These are phyloP conservation scores for Dione vanillae DNA, from an alignment of 2,888 invertebrate genomes.

Conservation along the genomic window DNA sequence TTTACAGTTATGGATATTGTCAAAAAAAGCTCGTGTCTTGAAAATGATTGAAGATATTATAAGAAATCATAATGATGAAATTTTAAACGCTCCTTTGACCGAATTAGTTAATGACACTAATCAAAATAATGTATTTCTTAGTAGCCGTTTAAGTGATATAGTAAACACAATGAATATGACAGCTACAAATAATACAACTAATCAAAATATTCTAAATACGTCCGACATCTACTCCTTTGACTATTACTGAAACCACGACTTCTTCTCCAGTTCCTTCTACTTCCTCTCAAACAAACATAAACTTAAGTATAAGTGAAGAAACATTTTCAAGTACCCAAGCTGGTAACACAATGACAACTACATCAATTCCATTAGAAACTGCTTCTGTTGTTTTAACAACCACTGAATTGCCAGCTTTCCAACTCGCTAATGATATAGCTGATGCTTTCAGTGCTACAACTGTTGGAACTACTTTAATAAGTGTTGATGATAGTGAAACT, in stretches of 20 bases:
- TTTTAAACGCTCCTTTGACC: slow-evolving; percentile 67
- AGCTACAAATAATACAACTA: slow-evolving; percentile 55
- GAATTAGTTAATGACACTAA: slow-evolving; percentile 62
- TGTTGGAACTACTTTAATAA: slow-evolving; percentile 26
- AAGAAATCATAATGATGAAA: slow-evolving; percentile 74
- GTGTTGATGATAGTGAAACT: slow-evolving; percentile 23
- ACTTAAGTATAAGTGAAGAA: slow-evolving; percentile 39
- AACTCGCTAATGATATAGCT: slow-evolving; percentile 46
- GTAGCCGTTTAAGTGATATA: slow-evolving; percentile 70
- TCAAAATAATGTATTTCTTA: slow-evolving; percentile 63
- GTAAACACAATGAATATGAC: slow-evolving; percentile 69
- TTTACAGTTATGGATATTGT: slow-evolving; percentile 73
- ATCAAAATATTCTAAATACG: slow-evolving; percentile 50
- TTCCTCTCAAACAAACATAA: slow-evolving; percentile 49
- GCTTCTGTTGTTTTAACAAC: slow-evolving; percentile 43
- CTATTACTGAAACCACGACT: slow-evolving; percentile 54
- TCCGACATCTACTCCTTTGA: slow-evolving; percentile 49
- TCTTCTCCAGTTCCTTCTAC: slow-evolving; percentile 52
- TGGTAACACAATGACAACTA: slow-evolving; percentile 35
- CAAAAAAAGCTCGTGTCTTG: slow-evolving; percentile 78
- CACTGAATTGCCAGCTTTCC: slow-evolving; percentile 41
- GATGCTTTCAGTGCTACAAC: slow-evolving; percentile 46
- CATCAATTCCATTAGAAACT: slow-evolving; percentile 27
- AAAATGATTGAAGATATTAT: slow-evolving; percentile 81
- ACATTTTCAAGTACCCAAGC: slow-evolving; percentile 42